These are phyloP conservation scores for Gandaritis pyraliata DNA, from an alignment of 2,888 invertebrate species.

Conservation along the genomic window DNA sequence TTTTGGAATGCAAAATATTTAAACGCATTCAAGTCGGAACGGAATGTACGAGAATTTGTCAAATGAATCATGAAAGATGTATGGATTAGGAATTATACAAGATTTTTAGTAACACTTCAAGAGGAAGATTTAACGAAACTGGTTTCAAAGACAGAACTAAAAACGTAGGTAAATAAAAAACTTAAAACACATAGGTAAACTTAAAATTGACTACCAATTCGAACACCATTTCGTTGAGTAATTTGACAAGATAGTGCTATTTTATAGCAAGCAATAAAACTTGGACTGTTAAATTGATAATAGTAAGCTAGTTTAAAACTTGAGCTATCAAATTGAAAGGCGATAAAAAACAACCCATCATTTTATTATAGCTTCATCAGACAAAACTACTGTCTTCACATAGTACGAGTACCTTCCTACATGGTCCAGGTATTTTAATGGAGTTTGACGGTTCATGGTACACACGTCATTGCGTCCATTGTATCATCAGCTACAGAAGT, in stretches of 20 bases:
- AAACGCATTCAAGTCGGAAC: slow-evolving; percentile 29
- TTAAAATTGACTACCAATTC: slow-evolving; percentile 1
- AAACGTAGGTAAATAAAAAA: too few relatives aligned
- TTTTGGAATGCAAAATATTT: slow-evolving; percentile 40
- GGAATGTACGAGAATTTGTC: slow-evolving; percentile 30
- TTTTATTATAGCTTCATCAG: slow-evolving; percentile 43
- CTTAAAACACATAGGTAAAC: too few relatives aligned
- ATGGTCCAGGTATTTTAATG: slow-evolving; percentile 65
- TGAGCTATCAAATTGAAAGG: slow-evolving; percentile 33
- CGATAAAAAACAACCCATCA: slow-evolving; percentile 34
- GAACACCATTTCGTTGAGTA: slow-evolving; percentile 11
- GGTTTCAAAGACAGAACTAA: not conserved
- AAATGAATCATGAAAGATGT: slow-evolving; percentile 22
- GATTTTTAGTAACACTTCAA: too few relatives aligned
- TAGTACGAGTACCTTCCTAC: slow-evolving; percentile 8
- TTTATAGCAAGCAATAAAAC: slow-evolving; percentile 18
- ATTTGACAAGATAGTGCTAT: slow-evolving; percentile 17
- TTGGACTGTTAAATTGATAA: slow-evolving; percentile 29
- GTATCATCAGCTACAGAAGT: slow-evolving; percentile 28
- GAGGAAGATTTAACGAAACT: too few relatives aligned
- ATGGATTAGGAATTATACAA: not conserved
- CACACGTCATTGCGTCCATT: slow-evolving; percentile 50
- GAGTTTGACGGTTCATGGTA: slow-evolving; percentile 62
- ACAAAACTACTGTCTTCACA: slow-evolving; percentile 36
- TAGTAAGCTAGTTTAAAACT: slow-evolving; percentile 19